Evolutionary conservation across 2,113 vertebrate genomes (phyloP).

Genomic region (Lampris incognitus): DNA sequence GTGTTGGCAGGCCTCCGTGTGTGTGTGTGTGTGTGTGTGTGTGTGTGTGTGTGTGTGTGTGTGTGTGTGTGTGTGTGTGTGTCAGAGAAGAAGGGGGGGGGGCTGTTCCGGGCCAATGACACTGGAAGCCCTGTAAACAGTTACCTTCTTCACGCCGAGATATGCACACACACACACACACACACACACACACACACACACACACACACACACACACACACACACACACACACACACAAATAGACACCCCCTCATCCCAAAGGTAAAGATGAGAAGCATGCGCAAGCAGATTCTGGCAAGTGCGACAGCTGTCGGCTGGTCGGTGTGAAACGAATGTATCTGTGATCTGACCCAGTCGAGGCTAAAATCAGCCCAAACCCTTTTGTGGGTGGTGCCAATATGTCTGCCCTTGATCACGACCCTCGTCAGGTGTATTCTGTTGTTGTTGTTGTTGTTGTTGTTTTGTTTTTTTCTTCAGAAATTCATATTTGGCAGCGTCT

Average conservation of each 20-base stretch:
- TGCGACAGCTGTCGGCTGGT: conserved; percentile 27
- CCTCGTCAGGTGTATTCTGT: neutral
- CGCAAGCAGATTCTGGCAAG: neutral
- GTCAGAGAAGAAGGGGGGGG: neutral
- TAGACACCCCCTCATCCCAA: conserved; percentile 5
- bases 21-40: conserved; percentile 28
- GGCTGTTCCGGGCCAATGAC: no score
- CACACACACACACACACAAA: conserved; percentile 18
- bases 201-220: conserved; percentile 20
- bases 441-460: neutral
- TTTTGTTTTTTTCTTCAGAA: no score
- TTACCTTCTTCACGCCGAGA: neutral
- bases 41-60: conserved; percentile 23
- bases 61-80: conserved; percentile 2
- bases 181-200: conserved; percentile 5
- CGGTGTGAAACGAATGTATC: conserved; percentile 22
- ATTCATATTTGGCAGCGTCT: no score
- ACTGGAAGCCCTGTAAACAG: no score
- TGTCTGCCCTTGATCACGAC: neutral
- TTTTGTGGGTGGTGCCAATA: neutral
- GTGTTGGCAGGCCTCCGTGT: conserved; percentile 46
- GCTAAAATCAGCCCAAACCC: conserved; percentile 15
- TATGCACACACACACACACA: conserved; percentile 1
- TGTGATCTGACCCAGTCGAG: conserved; percentile 20
- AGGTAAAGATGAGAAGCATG: no score